Evolutionary conservation across 92 coral and sea anemone species (phyloP).

Genomic region (Muricea muricata): DNA sequence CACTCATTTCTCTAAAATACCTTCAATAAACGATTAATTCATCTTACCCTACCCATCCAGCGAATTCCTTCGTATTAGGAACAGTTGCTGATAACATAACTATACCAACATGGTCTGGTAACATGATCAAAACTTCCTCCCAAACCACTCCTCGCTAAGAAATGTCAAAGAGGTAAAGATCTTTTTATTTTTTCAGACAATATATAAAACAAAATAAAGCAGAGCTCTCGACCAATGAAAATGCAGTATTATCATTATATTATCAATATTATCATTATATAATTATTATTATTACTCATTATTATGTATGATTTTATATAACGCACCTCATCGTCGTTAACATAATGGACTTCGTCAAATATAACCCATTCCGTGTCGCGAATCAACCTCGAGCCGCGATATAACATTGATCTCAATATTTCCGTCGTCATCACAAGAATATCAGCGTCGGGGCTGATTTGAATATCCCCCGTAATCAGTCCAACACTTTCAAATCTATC

Average conservation of each 20-base stretch:
- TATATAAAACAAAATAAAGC: no score
- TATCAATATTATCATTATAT: background rate
- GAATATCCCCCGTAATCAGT: constrained; percentile 92
- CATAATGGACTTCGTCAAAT: constrained; percentile 97
- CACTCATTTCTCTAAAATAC: background rate
- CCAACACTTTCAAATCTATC: constrained; percentile 90
- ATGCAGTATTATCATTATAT: no score
- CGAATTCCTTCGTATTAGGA: constrained; percentile 95
- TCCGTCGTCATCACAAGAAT: constrained; percentile 98
- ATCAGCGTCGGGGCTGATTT: constrained; percentile 91
- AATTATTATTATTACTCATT: background rate
- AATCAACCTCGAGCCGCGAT: constrained; percentile 92
- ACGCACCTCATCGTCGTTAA: constrained; percentile 90
- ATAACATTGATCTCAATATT: constrained; percentile 93
- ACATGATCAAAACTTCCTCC: constrained; percentile 98
- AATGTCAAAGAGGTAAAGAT: background rate
- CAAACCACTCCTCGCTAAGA: constrained; percentile 95
- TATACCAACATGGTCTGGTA: constrained; percentile 93
- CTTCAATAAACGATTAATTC: no score
- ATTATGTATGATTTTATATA: no score
- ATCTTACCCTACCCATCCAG: constrained; percentile 99
- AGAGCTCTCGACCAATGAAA: no score
- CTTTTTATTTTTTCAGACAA: no score
- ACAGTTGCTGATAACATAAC: constrained; percentile 95
- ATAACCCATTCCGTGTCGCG: constrained; percentile 98